A percentile compares a stretch with the other conserved stretches of the same genome.
Conservation (phyloP, 2,797 vertebrate genomes). For the Hippopotamyrus pictus region DNA sequence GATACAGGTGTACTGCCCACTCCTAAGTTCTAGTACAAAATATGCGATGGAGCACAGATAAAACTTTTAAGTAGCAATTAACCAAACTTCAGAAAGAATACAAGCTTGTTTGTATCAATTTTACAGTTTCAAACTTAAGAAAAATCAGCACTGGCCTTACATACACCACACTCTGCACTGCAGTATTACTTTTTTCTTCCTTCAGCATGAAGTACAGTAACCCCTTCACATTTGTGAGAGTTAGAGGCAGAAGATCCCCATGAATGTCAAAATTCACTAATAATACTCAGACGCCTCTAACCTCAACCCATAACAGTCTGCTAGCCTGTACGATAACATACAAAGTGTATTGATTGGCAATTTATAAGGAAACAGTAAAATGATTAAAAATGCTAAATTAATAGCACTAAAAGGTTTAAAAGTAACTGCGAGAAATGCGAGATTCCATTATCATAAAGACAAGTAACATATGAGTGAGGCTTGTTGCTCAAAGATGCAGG, state of each 20-base stretch:
- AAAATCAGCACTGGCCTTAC: too few species aligned
- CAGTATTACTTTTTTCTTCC: neutral
- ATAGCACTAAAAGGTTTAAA: neutral
- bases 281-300: neutral
- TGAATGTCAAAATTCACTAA: neutral
- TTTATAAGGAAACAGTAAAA: neutral
- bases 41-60: neutral
- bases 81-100: too few species aligned
- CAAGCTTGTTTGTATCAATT: too few species aligned
- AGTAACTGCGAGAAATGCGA: neutral
- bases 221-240: neutral
- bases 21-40: neutral
- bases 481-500: neutral
- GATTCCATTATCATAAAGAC: neutral
- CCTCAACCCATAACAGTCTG: too few species aligned
- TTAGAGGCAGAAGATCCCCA: neutral
- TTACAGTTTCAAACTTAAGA: too few species aligned
- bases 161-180: too few species aligned
- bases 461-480: neutral
- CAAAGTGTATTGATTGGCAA: neutral
- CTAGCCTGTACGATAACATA: neutral
- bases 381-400: neutral
- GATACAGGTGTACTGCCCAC: too few species aligned
- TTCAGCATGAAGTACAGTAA: neutral
- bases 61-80: too few species aligned